Evolutionary conservation across 2,113 vertebrate genomes (phyloP).

Genomic region (Tretioscincus oriximinensis): DNA sequence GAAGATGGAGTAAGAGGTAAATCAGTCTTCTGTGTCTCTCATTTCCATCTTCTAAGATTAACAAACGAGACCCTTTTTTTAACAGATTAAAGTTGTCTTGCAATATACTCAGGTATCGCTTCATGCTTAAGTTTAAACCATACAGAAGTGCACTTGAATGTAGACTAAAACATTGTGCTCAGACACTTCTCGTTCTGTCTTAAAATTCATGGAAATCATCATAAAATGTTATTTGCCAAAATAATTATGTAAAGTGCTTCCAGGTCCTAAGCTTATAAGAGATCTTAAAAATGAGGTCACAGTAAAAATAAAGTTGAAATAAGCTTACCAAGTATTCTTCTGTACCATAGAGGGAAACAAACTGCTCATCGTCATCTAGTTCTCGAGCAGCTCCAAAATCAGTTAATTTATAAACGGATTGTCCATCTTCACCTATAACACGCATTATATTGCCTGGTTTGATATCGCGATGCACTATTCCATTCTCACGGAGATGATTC

Average conservation of each 20-base stretch:
- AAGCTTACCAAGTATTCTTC: constrained; percentile 94
- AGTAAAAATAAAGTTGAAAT: constrained; percentile 11
- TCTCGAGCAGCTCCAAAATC: constrained; percentile 96
- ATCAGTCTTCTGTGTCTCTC: no score
- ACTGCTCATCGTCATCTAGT: constrained; percentile 96
- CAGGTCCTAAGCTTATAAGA: neutral
- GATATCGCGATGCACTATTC: constrained; percentile 96
- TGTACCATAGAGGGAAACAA: constrained; percentile 97
- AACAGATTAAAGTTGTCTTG: neutral
- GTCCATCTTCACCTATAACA: constrained; percentile 93
- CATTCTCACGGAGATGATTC: constrained; percentile 97
- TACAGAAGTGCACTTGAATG: neutral
- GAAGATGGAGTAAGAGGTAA: no score
- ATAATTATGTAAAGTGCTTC: constrained; percentile 13
- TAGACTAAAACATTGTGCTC: neutral
- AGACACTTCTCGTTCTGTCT: no score
- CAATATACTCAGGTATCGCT: neutral
- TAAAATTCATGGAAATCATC: neutral
- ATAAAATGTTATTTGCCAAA: constrained; percentile 19
- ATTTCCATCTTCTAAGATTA: no score
- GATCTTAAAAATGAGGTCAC: neutral
- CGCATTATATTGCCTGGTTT: constrained; percentile 99
- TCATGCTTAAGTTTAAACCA: neutral
- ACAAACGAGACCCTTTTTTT: no score
- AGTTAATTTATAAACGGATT: constrained; percentile 95